Evolutionary conservation across 2,888 invertebrate genomes (phyloP), one percentile per base, ranked within the genome.

Genomic region (Hylaea fasciaria): DNA sequence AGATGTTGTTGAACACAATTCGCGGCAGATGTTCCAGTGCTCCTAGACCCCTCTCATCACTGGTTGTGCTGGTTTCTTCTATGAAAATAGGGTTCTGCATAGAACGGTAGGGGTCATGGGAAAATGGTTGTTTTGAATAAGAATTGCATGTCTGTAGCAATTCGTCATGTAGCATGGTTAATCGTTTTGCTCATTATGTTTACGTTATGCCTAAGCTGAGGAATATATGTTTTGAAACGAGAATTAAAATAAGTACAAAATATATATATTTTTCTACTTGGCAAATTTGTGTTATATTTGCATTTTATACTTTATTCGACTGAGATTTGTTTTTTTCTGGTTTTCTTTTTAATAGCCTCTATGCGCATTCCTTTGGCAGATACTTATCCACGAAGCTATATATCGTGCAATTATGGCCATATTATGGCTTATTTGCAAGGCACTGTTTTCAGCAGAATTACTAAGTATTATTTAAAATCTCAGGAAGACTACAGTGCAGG

Each of bases 151-250:
- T 49, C 77, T 71, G 72, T 68, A 65, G 73, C 77, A 74, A 86
- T 89, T 81, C 80, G 81, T 88, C 87, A 83, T 85, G 80, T 75
- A 67, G 69, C 14, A 7, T n/a, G n/a, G 69, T 77, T 86, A 87
- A 89, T 77, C 85, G 87, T 73, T 86, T 83, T 72, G 75, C 86
- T 86, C 88, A 83, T 89, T 89, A 88, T 64, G 70, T 12, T 39
- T 57, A 29, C 10, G 47, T 17, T 57, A 2, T 28, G 28, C 14
- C 47, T 39, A n/a, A 14, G 12, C 28, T 47, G 17, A 22, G 9
- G 14, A 35, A 17, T 41, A 39, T 35, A 49, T 44, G 29, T 45
- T 44, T 37, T 39, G 12, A 22, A 44, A 28, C 16, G 22, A 3
- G 43, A 43, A 2, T 16, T 43, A 5, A 43, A 43, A 16, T 9